These are phyloP conservation scores for Selene dorsalis DNA, from an alignment of 2,797 vertebrate genomes.

Conservation along the genomic window DNA sequence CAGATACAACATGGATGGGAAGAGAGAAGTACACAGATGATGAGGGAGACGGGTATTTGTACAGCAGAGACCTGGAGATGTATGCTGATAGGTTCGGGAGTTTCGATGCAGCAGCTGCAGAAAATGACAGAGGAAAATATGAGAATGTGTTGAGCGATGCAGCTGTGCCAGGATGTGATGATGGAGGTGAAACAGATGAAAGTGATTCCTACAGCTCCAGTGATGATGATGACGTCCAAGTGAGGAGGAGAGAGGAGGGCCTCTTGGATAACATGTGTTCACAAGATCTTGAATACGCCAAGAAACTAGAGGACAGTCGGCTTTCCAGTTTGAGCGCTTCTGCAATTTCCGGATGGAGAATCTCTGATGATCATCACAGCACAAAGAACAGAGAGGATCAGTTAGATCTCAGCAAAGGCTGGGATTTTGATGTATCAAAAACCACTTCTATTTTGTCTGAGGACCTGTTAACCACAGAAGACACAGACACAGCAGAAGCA, in stretches of 20 bases:
- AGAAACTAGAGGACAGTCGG: constrained; percentile 3
- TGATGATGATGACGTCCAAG: constrained; percentile 42
- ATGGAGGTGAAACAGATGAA: constrained; percentile 41
- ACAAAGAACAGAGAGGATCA: background rate
- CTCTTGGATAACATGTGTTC: background rate
- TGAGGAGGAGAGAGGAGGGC: constrained; percentile 26
- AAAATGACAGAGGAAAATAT: constrained; percentile 5
- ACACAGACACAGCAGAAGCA: constrained; percentile 33
- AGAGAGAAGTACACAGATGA: constrained; percentile 21
- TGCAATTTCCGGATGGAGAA: constrained; percentile 20
- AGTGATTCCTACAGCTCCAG: constrained; percentile 61
- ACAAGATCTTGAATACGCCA: constrained; percentile 16
- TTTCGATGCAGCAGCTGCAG: background rate
- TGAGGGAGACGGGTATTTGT: constrained; percentile 45
- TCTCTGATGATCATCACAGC: constrained; percentile 3
- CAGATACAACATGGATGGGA: constrained; percentile 4
- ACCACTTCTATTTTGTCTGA: constrained; percentile 36
- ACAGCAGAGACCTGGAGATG: constrained; percentile 55
- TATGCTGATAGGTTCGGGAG: constrained; percentile 20
- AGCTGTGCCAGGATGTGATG: background rate
- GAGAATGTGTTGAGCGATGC: background rate
- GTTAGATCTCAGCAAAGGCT: constrained; percentile 36
- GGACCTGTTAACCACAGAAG: constrained; percentile 51
- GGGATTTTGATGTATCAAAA: constrained; percentile 40
- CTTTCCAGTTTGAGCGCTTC: background rate